Conservation (phyloP, 1,140 invertebrate genomes). For the Scaptomyza montana region DNA sequence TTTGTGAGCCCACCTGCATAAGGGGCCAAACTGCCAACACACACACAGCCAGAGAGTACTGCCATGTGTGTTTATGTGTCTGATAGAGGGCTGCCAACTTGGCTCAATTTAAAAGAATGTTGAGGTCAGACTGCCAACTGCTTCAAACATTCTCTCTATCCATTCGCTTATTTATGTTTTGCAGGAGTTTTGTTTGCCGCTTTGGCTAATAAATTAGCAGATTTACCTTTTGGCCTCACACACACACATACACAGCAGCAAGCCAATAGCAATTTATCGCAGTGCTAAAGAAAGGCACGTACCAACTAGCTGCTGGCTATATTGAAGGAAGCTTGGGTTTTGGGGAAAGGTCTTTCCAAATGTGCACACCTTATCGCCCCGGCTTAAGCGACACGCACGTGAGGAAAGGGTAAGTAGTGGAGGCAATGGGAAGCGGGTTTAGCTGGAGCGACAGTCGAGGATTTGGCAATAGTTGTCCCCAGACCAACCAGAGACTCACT, state of each 20-base stretch:
- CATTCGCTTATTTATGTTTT: conserved; percentile 69
- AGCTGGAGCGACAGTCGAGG: conserved; percentile 41
- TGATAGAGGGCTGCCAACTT: conserved; percentile 28
- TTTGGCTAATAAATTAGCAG: conserved; percentile 76
- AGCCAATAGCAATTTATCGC: conserved; percentile 80
- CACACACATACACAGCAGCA: conserved; percentile 33
- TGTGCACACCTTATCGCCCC: conserved; percentile 75
- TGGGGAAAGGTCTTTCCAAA: conserved; percentile 21
- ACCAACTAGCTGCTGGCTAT: conserved; percentile 12
- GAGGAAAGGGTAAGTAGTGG: conserved; percentile 2
- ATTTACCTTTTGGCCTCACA: conserved; percentile 61
- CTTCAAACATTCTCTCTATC: conserved; percentile 13
- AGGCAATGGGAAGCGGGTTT: neutral
- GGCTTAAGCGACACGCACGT: conserved; percentile 75
- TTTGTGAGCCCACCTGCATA: conserved; percentile 36
- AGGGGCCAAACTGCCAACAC: conserved; percentile 56
- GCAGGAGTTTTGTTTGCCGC: conserved; percentile 68
- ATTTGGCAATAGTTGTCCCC: conserved; percentile 66
- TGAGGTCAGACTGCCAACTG: conserved; percentile 42
- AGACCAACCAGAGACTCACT: conserved; percentile 30
- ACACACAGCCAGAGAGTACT: neutral
- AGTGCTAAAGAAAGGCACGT: conserved; percentile 70
- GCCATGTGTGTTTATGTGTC: neutral
- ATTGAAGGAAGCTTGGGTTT: conserved; percentile 1
- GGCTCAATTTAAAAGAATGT: conserved; percentile 42